Base-by-base conservation (phyloP, 2,888 invertebrate species). In the Megamerina dolium region DNA sequence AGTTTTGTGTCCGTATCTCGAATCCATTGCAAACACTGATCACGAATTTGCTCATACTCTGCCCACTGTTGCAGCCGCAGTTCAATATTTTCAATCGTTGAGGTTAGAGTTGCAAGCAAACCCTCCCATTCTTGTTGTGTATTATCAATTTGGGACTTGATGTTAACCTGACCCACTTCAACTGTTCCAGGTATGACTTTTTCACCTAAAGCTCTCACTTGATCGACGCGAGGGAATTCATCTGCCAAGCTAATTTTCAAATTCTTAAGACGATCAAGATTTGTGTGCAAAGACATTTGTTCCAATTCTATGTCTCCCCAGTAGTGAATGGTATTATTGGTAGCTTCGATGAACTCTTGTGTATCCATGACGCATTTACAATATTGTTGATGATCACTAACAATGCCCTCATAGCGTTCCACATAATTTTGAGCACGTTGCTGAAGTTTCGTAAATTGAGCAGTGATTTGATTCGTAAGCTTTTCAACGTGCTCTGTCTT, bases 71-170 rank as follows among this genome's bases (percentile, higher is more conserved):
- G 83, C 37, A 94, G 76, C 66, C 92, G 89, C 35, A 77, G 80
- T 67, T 93, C 88, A 41, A 95, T 74, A 2, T 79, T 76, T 55
- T 86, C 84, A 35, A 91, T 87, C 1, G 86, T 85, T 12, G 84
- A 82, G 56, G 81, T 80, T 3, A 90, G 80, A 16, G 83, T 77
- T 0, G 89, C 85, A 0, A 84, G 75, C 2, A 92, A 72, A 12
- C 85, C 82, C 66, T 90, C 87, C 91, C 91, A 92, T 72, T 91
- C 90, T 63, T 90, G 88, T 59, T 90, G 89, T 0, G 90, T 87
- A 9, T 82, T 81, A 61, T 91, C 90, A 31, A 92, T 84, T 73
- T 91, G 90, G 10, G 86, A 83, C 48, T 87, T 77, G n/a, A 93
- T 85, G 56, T 87, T 86, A 0, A 83, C 77, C 72, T 91, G 89